phyloP scores from a whole-genome alignment of 2,113 vertebrate species.

The Saguinus midas region DNA sequence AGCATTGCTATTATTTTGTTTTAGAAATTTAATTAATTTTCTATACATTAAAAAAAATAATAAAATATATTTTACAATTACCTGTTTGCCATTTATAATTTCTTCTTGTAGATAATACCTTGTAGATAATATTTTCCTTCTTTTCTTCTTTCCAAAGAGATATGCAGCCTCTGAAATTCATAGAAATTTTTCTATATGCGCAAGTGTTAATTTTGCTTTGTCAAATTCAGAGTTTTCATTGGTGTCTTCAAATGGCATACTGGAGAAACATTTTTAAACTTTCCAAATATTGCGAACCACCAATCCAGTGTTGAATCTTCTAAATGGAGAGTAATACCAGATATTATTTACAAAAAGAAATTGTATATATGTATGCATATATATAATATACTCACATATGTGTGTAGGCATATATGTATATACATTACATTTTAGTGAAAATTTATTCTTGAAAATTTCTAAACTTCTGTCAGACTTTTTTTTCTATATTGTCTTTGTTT shows the following conservation, averaged over 20 bases:
- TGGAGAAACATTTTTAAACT: too few species aligned
- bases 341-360: too few species aligned
- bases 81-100: background rate
- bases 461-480: background rate
- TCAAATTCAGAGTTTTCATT: too few species aligned
- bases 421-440: background rate
- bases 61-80: background rate
- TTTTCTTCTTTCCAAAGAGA: background rate
- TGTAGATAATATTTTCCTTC: background rate
- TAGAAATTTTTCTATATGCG: too few species aligned
- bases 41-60: background rate
- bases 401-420: too few species aligned
- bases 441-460: background rate
- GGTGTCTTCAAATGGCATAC: too few species aligned
- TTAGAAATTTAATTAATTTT: background rate
- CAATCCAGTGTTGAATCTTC: too few species aligned
- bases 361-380: background rate
- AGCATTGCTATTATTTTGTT: background rate
- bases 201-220: too few species aligned
- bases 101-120: background rate
- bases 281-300: too few species aligned
- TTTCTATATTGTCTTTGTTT: background rate
- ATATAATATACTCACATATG: too few species aligned
- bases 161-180: too few species aligned
- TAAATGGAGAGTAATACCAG: too few species aligned